Percentiles rank a stretch among this genome's conserved stretches.
Evolutionary conservation across 2,113 vertebrate genomes (phyloP).

Genomic region (Calypte anna): DNA sequence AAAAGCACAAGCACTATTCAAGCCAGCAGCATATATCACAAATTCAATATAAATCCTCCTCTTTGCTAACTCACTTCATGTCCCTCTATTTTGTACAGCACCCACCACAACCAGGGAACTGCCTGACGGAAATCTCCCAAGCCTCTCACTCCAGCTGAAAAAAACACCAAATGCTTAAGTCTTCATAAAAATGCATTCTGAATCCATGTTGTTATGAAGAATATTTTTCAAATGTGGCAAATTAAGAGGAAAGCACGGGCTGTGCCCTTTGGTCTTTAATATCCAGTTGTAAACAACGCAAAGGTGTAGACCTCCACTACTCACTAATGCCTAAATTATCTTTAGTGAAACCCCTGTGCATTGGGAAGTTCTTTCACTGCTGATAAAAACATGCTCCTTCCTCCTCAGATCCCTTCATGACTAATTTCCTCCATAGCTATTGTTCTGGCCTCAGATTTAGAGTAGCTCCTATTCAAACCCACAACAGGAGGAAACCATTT

Average conservation of each 20-base stretch:
- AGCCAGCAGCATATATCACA: conserved; percentile 45
- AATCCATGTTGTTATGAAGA: background rate
- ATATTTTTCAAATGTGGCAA: background rate
- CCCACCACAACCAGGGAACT: background rate
- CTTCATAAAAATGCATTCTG: background rate
- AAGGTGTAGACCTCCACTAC: background rate
- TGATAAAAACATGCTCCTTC: conserved; percentile 59
- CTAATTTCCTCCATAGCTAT: conserved; percentile 59
- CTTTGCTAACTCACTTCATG: background rate
- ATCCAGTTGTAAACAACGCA: background rate
- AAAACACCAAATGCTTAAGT: background rate
- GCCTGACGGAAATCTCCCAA: background rate
- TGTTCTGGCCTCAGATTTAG: conserved; percentile 57
- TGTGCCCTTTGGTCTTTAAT: background rate
- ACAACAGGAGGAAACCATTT: conserved; percentile 51
- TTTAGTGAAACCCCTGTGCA: background rate
- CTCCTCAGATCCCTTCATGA: conserved; percentile 47
- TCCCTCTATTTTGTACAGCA: background rate
- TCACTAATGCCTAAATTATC: background rate
- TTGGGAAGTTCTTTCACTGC: conserved; percentile 15
- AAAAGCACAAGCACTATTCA: conserved; percentile 43
- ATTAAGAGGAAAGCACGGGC: background rate
- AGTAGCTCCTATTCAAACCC: conserved; percentile 39
- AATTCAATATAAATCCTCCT: conserved; percentile 10
- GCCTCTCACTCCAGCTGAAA: background rate